These are phyloP conservation scores for Microctenopoma lineatum DNA, from an alignment of 2,797 vertebrate genomes.

Conservation along the genomic window DNA sequence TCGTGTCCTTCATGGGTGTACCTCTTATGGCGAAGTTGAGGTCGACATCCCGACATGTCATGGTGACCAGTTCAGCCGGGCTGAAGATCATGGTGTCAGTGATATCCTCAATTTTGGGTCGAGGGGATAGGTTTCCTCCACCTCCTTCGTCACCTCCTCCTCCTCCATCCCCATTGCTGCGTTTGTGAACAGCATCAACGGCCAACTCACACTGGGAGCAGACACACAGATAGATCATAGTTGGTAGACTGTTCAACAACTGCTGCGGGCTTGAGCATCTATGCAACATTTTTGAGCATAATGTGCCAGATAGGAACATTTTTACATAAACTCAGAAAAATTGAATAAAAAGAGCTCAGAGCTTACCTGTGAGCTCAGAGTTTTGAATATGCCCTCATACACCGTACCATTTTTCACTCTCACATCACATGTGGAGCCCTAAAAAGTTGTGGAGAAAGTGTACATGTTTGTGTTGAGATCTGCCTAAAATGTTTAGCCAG, in stretches of 20 bases:
- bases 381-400: slow-evolving; percentile 92
- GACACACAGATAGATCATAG: neutral
- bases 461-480: neutral
- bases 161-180: slow-evolving; percentile 72
- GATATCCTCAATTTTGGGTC: slow-evolving; percentile 88
- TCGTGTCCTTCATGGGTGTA: slow-evolving; percentile 41
- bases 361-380: slow-evolving; percentile 88
- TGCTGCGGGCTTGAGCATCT: neutral
- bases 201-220: slow-evolving; percentile 87
- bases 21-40: slow-evolving; percentile 89
- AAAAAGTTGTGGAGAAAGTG: neutral
- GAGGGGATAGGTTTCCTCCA: slow-evolving; percentile 25
- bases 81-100: slow-evolving; percentile 92
- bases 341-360: too few relatives aligned
- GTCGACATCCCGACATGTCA: slow-evolving; percentile 89
- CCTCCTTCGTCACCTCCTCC: slow-evolving; percentile 32
- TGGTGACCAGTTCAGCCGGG: slow-evolving; percentile 86
- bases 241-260: neutral
- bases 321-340: neutral
- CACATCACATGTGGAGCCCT: slow-evolving; percentile 91
- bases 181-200: slow-evolving; percentile 89
- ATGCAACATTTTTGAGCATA: neutral
- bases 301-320: neutral
- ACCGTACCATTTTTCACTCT: slow-evolving; percentile 87
- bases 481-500: neutral